Evolutionary conservation across 2,888 invertebrate genomes (phyloP).

Genomic region (Ephialtes manifestator): DNA sequence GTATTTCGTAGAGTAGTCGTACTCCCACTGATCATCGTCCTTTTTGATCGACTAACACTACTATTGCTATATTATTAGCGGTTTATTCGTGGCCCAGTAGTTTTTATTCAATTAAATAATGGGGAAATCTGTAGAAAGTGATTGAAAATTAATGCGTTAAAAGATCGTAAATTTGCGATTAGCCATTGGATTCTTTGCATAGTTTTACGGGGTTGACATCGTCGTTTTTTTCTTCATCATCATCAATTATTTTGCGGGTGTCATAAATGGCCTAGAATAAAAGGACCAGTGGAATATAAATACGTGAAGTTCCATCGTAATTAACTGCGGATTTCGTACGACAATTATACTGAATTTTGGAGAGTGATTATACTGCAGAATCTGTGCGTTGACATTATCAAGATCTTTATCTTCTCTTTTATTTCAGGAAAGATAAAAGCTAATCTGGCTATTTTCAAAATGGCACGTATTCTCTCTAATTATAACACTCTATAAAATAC

Average conservation of each 20-base stretch:
- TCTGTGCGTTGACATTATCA: not conserved
- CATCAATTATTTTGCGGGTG: not conserved
- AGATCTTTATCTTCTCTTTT: not conserved
- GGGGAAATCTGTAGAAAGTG: not conserved
- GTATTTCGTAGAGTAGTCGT: constrained; percentile 28
- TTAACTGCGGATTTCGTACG: not conserved
- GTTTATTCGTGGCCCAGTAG: not conserved
- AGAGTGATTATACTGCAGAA: not conserved
- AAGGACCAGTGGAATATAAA: not conserved
- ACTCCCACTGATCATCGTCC: constrained; percentile 25
- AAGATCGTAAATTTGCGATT: not conserved
- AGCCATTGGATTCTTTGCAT: not conserved
- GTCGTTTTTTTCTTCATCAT: not conserved
- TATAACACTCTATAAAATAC: not conserved
- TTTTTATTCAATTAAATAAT: not conserved
- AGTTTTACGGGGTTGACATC: not conserved
- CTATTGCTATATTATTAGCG: constrained; percentile 1
- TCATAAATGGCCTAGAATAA: constrained; percentile 13
- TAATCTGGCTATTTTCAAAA: not conserved
- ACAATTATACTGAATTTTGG: not conserved
- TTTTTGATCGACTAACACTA: constrained; percentile 13
- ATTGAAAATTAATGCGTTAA: not conserved
- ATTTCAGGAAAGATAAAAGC: constrained; percentile 1
- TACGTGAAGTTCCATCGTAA: not conserved
- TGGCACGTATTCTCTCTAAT: not conserved